phyloP scores from a whole-genome alignment of 2,888 invertebrate genomes.

The Zaprionus obscuricornis region DNA sequence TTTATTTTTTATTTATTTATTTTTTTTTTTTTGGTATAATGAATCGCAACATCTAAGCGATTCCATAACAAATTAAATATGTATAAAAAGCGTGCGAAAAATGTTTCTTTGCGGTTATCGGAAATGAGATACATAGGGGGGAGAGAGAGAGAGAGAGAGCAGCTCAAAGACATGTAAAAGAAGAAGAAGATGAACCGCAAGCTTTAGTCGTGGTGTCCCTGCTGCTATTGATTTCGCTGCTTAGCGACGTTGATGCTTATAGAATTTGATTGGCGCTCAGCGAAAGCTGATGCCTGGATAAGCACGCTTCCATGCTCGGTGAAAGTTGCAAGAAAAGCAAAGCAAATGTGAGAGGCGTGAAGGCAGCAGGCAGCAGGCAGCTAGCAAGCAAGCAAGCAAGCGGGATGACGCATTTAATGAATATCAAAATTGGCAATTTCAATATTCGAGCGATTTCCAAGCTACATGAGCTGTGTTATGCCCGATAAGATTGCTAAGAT shows the following conservation, averaged over 20 bases:
- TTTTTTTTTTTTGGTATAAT: constrained; percentile 46
- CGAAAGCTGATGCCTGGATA: constrained; percentile 62
- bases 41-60: constrained; percentile 51
- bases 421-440: constrained; percentile 75
- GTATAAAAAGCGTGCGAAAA: constrained; percentile 48
- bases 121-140: constrained; percentile 46
- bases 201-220: constrained; percentile 31
- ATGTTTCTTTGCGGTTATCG: constrained; percentile 42
- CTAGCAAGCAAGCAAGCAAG: too few species aligned
- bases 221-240: constrained; percentile 55
- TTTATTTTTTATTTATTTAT: too few species aligned
- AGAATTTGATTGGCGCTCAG: constrained; percentile 66
- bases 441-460: constrained; percentile 70
- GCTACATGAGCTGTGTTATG: constrained; percentile 72
- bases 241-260: constrained; percentile 73
- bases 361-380: too few species aligned
- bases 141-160: neutral
- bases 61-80: constrained; percentile 65
- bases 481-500: constrained; percentile 72
- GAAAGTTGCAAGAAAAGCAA: constrained; percentile 1
- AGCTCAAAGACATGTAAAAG: neutral
- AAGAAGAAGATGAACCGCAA: too few species aligned
- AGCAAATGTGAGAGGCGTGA: neutral
- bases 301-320: constrained; percentile 64
- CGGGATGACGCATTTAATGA: constrained; percentile 62